These are phyloP conservation scores for Abrostola tripartita DNA, from an alignment of 2,888 invertebrate genomes.

Conservation along the genomic window DNA sequence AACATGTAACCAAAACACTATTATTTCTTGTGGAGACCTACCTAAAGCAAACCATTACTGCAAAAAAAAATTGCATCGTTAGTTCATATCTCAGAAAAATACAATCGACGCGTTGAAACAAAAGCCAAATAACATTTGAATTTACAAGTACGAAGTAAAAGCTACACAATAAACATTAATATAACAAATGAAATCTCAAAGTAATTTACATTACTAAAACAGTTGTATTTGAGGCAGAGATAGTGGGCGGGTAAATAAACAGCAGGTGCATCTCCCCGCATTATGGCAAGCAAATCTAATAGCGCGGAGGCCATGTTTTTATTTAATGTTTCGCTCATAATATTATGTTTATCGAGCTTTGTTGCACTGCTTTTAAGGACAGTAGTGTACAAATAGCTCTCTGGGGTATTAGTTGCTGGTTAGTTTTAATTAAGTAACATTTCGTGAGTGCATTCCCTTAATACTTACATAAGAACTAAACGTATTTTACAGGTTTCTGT, in stretches of 20 bases:
- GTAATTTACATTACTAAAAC: constrained; percentile 32
- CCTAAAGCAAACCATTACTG: no score
- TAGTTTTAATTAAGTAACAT: background rate
- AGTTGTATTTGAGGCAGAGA: constrained; percentile 21
- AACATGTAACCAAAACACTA: no score
- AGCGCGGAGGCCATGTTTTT: constrained; percentile 17
- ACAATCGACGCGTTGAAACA: no score
- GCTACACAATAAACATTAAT: background rate
- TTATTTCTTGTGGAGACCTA: no score
- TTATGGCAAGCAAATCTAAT: constrained; percentile 51
- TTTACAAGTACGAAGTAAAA: background rate
- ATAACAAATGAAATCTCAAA: constrained; percentile 12
- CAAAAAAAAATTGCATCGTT: no score
- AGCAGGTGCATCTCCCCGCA: constrained; percentile 46
- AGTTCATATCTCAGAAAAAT: no score
- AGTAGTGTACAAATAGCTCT: background rate
- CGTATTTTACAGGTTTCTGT: no score
- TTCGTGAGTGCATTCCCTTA: background rate
- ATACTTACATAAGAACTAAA: no score
- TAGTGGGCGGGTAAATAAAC: constrained; percentile 33
- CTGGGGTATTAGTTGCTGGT: background rate
- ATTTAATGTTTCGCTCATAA: constrained; percentile 41
- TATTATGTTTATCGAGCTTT: constrained; percentile 17
- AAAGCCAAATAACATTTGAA: background rate
- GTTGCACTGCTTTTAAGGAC: constrained; percentile 9